Percentiles rank a stretch among this genome's conserved stretches.
Evolutionary conservation across 2,113 vertebrate genomes (phyloP).

Genomic region (Poeciliopsis turrubarensis): DNA sequence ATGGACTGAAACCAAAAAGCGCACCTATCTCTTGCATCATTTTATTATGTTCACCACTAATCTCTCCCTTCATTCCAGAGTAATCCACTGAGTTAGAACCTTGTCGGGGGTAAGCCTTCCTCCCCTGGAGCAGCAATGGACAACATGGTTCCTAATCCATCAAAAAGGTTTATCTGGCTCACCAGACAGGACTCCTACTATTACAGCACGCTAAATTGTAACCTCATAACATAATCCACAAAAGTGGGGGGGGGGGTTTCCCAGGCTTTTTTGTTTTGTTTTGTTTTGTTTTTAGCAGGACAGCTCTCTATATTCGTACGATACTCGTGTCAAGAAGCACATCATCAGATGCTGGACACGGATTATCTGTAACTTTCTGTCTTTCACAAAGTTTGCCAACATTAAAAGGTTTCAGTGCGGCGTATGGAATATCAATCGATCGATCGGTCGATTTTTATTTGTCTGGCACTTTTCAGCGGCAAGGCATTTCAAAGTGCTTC

Average conservation of each 20-base stretch:
- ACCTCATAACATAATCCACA: neutral
- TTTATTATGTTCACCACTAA: conserved; percentile 8
- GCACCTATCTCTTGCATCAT: neutral
- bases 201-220: neutral
- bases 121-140: conserved; percentile 1
- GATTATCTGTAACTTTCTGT: neutral
- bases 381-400: neutral
- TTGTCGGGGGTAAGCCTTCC: conserved; percentile 8
- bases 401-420: neutral
- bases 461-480: too few relatives aligned
- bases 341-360: too few relatives aligned
- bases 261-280: neutral
- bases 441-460: too few relatives aligned
- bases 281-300: too few relatives aligned
- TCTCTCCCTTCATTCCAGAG: conserved; percentile 24
- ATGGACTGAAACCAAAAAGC: conserved; percentile 16
- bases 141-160: conserved; percentile 3
- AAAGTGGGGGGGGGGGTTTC: neutral
- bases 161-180: neutral
- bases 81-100: conserved; percentile 46
- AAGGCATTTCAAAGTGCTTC: too few relatives aligned
- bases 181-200: neutral
- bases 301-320: too few relatives aligned
- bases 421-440: too few relatives aligned
- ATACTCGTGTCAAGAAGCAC: neutral